Evolutionary conservation across 1,140 invertebrate species (phyloP).

Genomic region (Sycophila sp.): DNA sequence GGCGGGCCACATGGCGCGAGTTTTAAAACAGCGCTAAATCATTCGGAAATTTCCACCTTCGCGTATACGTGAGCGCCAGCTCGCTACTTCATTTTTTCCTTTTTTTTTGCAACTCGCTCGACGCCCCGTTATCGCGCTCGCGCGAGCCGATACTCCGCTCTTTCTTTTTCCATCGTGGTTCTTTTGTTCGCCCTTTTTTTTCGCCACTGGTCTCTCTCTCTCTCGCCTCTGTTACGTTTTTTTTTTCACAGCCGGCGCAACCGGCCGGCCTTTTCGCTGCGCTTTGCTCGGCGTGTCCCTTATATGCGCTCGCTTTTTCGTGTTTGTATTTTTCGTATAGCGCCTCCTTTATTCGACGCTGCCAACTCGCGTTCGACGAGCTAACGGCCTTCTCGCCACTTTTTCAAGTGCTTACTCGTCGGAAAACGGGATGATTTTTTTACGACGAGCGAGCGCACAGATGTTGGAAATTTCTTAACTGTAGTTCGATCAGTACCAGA

Average conservation of each 20-base stretch:
- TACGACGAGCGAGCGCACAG: too few species aligned
- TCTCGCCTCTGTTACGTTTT: conserved; percentile 3
- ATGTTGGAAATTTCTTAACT: too few species aligned
- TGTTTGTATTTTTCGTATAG: background rate
- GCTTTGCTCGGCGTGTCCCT: background rate
- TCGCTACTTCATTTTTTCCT: too few species aligned
- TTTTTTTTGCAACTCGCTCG: too few species aligned
- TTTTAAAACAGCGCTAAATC: conserved; percentile 36
- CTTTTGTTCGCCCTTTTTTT: conserved; percentile 2
- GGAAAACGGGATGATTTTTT: too few species aligned
- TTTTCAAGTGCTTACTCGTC: too few species aligned
- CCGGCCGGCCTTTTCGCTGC: background rate
- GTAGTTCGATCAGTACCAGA: too few species aligned
- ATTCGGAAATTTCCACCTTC: conserved; percentile 24
- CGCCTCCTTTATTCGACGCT: background rate
- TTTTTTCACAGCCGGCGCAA: too few species aligned
- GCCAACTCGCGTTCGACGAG: too few species aligned
- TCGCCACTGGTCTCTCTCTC: background rate
- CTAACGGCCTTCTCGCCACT: too few species aligned
- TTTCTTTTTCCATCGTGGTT: background rate
- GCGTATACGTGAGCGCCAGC: background rate
- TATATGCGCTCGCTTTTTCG: background rate
- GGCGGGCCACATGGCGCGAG: conserved; percentile 15
- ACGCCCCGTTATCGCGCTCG: background rate
- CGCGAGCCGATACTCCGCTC: conserved; percentile 9